Evolutionary conservation across 2,113 vertebrate species (phyloP), one percentile per base, ranked within the genome.

Genomic region (Oreochromis spilurus): DNA sequence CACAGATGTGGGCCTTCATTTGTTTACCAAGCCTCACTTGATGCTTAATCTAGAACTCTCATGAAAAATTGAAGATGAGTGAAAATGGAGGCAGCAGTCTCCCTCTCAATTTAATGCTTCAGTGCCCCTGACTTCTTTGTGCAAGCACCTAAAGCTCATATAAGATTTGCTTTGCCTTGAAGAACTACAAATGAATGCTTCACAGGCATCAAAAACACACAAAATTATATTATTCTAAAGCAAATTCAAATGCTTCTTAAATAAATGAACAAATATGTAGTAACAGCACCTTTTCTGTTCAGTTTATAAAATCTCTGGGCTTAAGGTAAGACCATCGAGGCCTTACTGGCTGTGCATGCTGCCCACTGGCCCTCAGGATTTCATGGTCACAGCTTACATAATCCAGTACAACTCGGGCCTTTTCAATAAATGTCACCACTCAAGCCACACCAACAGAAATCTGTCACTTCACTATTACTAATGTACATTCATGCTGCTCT

Each of bases 31-130:
- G 84, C 87, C 90, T 60, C 72, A 79, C 85, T 65, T 87, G 67
- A 83, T 40, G 87, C 54, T 82, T 84, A 13, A 75, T 55, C 62
- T 38, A 78, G 77, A 82, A 67, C 84, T 53, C 72, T 94, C 93
- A 95, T 96, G 10, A 95, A 95, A 94, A 93, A 95, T 95, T 95
- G 87, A 96, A 86, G 60, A 48, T 79, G 70, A 21, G 29, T 85
- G 87, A 90, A 95, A 93, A 95, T 91, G 90, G 88, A 94, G 81
- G 93, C 84, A 78, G 45, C 21, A 34, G 62, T 57, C 88, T 58
- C 34, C 26, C 80, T 82, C 75, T 77, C 34, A 36, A 53, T 82
- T 90, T 70, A 70, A 92, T 6, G 84, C 92, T 77, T 70, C 81
- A 60, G 53, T 80, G 77, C 19, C 24, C 36, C 34, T 43, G 31